Evolutionary conservation across 2,888 invertebrate species (phyloP).

Genomic region (Torymus tubicola): DNA sequence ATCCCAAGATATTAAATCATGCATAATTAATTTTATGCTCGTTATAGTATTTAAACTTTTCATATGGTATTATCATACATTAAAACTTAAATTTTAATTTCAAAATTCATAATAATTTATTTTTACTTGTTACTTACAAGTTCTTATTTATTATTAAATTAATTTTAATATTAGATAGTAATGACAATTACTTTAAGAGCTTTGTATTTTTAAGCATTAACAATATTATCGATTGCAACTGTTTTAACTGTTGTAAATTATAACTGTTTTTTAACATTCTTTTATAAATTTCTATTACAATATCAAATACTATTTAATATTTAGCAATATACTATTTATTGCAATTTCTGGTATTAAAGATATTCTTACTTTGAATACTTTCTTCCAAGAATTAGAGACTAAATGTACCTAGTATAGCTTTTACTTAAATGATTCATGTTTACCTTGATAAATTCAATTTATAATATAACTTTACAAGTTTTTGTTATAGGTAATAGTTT

Average conservation of each 20-base stretch:
- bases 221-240: conserved; percentile 18
- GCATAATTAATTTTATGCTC: too few relatives aligned
- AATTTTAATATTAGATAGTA: neutral
- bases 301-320: too few relatives aligned
- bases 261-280: neutral
- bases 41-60: too few relatives aligned
- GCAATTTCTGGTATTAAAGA: too few relatives aligned
- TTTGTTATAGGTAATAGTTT: conserved; percentile 1
- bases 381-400: too few relatives aligned
- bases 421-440: conserved; percentile 8
- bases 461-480: neutral
- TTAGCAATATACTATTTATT: too few relatives aligned
- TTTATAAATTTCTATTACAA: too few relatives aligned
- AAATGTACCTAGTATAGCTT: neutral
- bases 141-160: neutral
- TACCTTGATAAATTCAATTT: conserved; percentile 6
- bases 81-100: too few relatives aligned
- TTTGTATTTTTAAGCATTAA: neutral
- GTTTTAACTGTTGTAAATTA: conserved; percentile 12
- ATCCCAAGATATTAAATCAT: too few relatives aligned
- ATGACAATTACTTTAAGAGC: conserved; percentile 1
- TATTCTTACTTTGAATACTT: too few relatives aligned
- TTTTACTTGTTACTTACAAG: conserved; percentile 2
- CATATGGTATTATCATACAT: too few relatives aligned
- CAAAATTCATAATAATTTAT: neutral